Evolutionary conservation across 2,888 invertebrate species (phyloP), one percentile per base, ranked within the genome.

Genomic region (Habrosyne pyritoides): DNA sequence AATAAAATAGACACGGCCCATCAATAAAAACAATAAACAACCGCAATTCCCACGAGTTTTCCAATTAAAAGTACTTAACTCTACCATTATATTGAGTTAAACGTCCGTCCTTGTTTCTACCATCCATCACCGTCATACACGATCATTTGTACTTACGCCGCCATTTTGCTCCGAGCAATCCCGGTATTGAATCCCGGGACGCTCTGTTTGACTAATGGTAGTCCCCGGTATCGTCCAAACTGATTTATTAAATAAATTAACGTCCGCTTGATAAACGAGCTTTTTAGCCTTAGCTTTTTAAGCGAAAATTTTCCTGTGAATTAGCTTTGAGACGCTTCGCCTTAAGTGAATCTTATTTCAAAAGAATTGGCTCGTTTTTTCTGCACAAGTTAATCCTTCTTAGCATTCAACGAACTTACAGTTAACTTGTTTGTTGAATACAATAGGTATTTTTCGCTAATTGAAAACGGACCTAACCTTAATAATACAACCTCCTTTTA

Each of bases 191-290:
- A 76, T 77, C 81, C 76, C 75, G 70, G 71, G 69, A 68, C 69
- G 60, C 60, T 61, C 69, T 66, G 72, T 80, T 81, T 86, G 87
- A 88, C 79, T 88, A 88, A 90, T 90, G 83, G 83, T 77, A 63
- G 69, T 58, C 73, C 75, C 42, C 76, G 74, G 73, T 79, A 81
- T 77, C 80, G 72, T 76, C 77, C 79, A 69, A 81, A 77, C 83
- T 81, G 89, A 88, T 89, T 90, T 89, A 90, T 90, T 88, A 83
- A 89, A 89, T 87, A 87, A 89, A 89, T 89, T 87, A 85, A 81
- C 81, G 78, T 82, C 75, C 65, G 57, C 66, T 66, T 85, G 84
- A 88, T 82, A 83, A 86, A 87, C 83, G 83, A 83, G 67, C 75
- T 69, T 73, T 81, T 79, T 78, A 26, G 49, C 49, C 49, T 49